These are phyloP conservation scores for Muscidifurax raptorellus DNA, from an alignment of 1,140 invertebrate genomes.

Conservation along the genomic window DNA sequence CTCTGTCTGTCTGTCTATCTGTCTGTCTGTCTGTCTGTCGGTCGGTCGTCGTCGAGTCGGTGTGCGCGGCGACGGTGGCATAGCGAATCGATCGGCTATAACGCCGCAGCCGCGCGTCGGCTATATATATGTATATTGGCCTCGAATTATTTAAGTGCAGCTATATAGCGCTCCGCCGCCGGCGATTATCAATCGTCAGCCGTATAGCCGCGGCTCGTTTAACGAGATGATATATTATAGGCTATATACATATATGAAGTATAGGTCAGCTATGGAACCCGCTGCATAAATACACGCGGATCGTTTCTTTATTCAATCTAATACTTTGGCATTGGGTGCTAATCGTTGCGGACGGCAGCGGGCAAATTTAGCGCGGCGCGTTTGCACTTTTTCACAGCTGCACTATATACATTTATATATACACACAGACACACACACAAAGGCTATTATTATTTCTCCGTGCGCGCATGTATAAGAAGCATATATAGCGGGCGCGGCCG, in stretches of 20 bases:
- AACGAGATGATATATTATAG: too few relatives aligned
- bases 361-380: neutral
- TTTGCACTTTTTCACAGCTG: neutral
- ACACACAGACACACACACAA: too few relatives aligned
- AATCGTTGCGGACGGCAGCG: too few relatives aligned
- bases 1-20: neutral
- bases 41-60: neutral
- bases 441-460: neutral
- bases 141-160: constrained; percentile 36
- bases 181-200: constrained; percentile 1
- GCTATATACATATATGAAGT: too few relatives aligned
- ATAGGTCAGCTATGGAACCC: too few relatives aligned
- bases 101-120: neutral
- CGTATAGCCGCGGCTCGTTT: neutral
- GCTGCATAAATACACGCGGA: too few relatives aligned
- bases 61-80: neutral
- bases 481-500: constrained; percentile 10
- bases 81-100: constrained; percentile 30
- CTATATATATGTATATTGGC: constrained; percentile 8
- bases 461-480: neutral
- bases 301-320: too few relatives aligned
- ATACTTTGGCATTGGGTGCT: too few relatives aligned
- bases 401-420: too few relatives aligned
- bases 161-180: neutral
- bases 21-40: neutral